phyloP scores from a whole-genome alignment of 2,888 invertebrate species.

The Trilocha varians region DNA sequence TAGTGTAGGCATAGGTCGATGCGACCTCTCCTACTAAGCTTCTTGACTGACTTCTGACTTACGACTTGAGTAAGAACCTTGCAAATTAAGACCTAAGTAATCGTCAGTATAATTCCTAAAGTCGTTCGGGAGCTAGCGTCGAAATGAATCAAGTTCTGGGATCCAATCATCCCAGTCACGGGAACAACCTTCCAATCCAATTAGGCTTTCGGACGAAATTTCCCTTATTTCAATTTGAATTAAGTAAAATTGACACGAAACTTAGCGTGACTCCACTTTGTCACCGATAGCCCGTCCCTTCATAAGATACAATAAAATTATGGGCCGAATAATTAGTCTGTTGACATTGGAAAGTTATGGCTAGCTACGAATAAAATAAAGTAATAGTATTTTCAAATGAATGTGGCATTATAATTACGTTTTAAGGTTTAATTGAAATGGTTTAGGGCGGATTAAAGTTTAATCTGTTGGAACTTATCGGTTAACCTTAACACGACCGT shows the following conservation, averaged over 20 bases:
- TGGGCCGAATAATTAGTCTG: slow-evolving; percentile 4
- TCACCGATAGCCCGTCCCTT: slow-evolving; percentile 27
- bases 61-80: too few relatives aligned
- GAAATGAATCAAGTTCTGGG: not conserved
- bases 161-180: not conserved
- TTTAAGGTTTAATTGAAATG: not conserved
- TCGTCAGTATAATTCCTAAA: not conserved
- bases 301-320: slow-evolving; percentile 10
- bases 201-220: slow-evolving; percentile 34
- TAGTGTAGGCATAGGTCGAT: too few relatives aligned
- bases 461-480: not conserved
- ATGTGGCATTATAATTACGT: not conserved
- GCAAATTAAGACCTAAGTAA: too few relatives aligned
- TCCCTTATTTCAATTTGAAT: slow-evolving; percentile 41
- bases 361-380: not conserved
- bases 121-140: not conserved
- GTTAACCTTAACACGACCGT: not conserved
- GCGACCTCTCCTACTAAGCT: too few relatives aligned
- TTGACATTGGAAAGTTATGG: slow-evolving; percentile 2
- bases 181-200: slow-evolving; percentile 28
- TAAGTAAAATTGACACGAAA: slow-evolving; percentile 54
- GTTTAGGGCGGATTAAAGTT: not conserved
- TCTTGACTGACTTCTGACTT: too few relatives aligned
- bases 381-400: not conserved
- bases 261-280: slow-evolving; percentile 44